Evolutionary conservation across 1,140 invertebrate genomes (phyloP).

Genomic region (Berghia stephanieae): DNA sequence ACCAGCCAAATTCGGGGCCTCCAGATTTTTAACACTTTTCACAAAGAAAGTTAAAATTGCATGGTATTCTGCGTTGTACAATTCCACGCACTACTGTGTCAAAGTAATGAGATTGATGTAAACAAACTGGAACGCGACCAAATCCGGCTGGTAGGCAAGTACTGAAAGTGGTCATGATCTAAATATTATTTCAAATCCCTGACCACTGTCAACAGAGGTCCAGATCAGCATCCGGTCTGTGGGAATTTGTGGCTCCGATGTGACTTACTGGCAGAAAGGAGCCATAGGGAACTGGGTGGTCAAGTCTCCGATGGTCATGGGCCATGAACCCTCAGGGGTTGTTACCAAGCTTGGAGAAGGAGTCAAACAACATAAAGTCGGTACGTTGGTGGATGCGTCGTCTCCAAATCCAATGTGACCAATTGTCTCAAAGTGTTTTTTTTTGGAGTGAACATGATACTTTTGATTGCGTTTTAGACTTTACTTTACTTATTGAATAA

Average conservation of each 20-base stretch:
- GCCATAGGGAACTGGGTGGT: constrained; percentile 71
- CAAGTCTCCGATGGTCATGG: constrained; percentile 54
- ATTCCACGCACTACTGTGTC: not conserved
- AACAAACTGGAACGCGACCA: not conserved
- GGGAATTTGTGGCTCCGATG: constrained; percentile 95
- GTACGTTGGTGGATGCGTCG: constrained; percentile 46
- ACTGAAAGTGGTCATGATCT: not conserved
- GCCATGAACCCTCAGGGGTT: constrained; percentile 61
- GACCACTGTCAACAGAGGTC: constrained; percentile 75
- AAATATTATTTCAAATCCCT: not conserved
- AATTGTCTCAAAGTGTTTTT: not conserved
- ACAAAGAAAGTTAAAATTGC: no score
- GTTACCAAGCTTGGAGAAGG: constrained; percentile 65
- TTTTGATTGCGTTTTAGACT: not conserved
- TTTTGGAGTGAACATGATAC: not conserved
- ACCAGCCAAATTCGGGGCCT: no score
- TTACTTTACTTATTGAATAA: no score
- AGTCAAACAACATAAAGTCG: constrained; percentile 57
- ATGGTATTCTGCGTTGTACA: no score
- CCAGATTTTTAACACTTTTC: no score
- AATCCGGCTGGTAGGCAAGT: not conserved
- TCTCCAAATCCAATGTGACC: not conserved
- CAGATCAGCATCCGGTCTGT: constrained; percentile 87
- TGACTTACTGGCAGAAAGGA: constrained; percentile 86
- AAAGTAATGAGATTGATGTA: no score